These are phyloP conservation scores for Dryomyza anilis DNA, from an alignment of 2,888 invertebrate species.

Conservation along the genomic window DNA sequence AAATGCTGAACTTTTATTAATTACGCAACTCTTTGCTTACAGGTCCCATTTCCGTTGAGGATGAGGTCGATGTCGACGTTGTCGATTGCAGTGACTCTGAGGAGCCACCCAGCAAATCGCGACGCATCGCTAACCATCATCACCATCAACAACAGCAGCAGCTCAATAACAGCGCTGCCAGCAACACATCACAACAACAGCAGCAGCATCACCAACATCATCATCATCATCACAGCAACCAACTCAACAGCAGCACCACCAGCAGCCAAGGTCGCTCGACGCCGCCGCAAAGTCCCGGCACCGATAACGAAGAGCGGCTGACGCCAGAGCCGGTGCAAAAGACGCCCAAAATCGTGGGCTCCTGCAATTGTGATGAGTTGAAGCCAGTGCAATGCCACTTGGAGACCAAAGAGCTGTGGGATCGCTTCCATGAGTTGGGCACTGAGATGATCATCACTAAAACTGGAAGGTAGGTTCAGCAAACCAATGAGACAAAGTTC, in stretches of 20 bases:
- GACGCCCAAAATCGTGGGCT: constrained; percentile 65
- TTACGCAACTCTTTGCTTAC: constrained; percentile 25
- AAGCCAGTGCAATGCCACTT: constrained; percentile 85
- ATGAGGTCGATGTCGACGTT: constrained; percentile 71
- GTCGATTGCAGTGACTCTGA: constrained; percentile 74
- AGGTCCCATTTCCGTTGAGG: constrained; percentile 64
- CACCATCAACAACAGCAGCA: constrained; percentile 38
- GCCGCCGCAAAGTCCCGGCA: constrained; percentile 59
- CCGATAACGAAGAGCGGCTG: constrained; percentile 59
- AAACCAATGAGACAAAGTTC: no score
- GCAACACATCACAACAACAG: constrained; percentile 45
- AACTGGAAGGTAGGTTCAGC: constrained; percentile 81
- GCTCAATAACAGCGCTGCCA: constrained; percentile 42
- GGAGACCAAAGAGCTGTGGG: constrained; percentile 96
- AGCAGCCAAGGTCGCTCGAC: constrained; percentile 58
- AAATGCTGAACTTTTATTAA: neutral
- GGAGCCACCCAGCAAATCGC: constrained; percentile 56
- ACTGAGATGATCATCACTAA: constrained; percentile 99
- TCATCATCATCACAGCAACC: constrained; percentile 40
- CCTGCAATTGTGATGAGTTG: constrained; percentile 83
- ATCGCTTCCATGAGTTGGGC: constrained; percentile 91
- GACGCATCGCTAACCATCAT: constrained; percentile 40
- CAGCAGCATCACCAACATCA: constrained; percentile 37
- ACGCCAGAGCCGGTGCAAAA: constrained; percentile 60
- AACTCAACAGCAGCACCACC: constrained; percentile 50